These are phyloP conservation scores for Polyploca ridens DNA, from an alignment of 2,888 invertebrate genomes.

Conservation along the genomic window DNA sequence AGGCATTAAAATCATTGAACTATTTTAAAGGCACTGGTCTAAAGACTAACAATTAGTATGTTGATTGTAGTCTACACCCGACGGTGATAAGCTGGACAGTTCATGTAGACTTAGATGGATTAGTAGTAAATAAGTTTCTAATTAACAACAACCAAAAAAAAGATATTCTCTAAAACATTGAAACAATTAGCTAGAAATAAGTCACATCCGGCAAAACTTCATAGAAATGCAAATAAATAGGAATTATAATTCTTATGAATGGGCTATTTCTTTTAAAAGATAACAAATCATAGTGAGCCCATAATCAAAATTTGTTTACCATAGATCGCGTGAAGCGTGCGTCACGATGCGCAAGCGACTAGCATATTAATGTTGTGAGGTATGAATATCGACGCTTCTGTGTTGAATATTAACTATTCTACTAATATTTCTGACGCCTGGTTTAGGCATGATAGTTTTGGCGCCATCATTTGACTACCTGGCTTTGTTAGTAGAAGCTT, in stretches of 20 bases:
- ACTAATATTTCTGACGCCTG: background rate
- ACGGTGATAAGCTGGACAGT: background rate
- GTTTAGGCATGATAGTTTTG: too few relatives aligned
- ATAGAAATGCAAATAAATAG: background rate
- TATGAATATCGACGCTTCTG: background rate
- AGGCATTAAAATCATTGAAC: too few relatives aligned
- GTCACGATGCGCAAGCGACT: conserved; percentile 9
- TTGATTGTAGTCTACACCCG: background rate
- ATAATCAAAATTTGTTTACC: conserved; percentile 11
- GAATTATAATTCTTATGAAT: background rate
- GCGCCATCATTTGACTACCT: too few relatives aligned
- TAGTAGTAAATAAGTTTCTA: too few relatives aligned
- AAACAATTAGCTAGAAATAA: too few relatives aligned
- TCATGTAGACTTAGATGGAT: background rate
- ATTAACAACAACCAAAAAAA: too few relatives aligned
- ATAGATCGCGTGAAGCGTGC: conserved; percentile 2
- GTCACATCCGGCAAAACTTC: background rate
- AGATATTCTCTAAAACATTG: too few relatives aligned
- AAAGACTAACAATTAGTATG: too few relatives aligned
- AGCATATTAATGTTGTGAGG: conserved; percentile 4
- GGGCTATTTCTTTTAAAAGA: background rate
- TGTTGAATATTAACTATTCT: conserved; percentile 5
- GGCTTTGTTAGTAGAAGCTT: too few relatives aligned
- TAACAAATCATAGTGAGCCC: background rate
- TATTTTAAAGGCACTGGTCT: too few relatives aligned